A percentile compares a stretch with the other conserved stretches of the same genome.
Evolutionary conservation across 2,113 vertebrate genomes (phyloP).

Genomic region (Talpa occidentalis): DNA sequence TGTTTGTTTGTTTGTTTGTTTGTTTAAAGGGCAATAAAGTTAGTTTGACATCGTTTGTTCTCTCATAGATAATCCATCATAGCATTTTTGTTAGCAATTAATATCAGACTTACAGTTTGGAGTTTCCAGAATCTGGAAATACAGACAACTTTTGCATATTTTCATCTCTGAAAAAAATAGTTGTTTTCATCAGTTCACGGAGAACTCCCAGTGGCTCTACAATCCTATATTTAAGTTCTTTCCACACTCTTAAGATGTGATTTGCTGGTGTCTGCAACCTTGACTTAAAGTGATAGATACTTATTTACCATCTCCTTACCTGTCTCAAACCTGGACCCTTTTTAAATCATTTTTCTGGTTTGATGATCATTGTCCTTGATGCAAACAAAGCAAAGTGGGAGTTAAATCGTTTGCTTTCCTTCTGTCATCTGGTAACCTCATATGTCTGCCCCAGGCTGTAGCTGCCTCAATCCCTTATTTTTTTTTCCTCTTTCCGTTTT

Average conservation of each 20-base stretch:
- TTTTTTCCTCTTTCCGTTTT: constrained; percentile 41
- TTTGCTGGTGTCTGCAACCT: not conserved
- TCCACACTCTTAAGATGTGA: not conserved
- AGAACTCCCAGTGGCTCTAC: not conserved
- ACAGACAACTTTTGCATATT: not conserved
- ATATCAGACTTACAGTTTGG: not conserved
- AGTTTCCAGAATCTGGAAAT: constrained; percentile 40
- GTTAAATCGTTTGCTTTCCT: constrained; percentile 37
- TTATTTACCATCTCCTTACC: not conserved
- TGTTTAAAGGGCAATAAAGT: not conserved
- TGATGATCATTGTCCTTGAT: constrained; percentile 59
- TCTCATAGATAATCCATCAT: not conserved
- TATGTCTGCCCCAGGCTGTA: not conserved
- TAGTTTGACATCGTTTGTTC: not conserved
- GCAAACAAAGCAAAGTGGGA: constrained; percentile 59
- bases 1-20: not conserved
- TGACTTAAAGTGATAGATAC: not conserved
- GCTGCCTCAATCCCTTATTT: constrained; percentile 1
- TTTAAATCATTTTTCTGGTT: constrained; percentile 25
- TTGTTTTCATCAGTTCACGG: not conserved
- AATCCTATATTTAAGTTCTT: not conserved
- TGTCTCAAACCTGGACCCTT: constrained; percentile 14
- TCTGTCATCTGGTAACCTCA: constrained; percentile 29
- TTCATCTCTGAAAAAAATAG: not conserved
- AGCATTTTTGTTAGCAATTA: not conserved